These are phyloP conservation scores for Rutilus rutilus DNA, from an alignment of 2,113 vertebrate genomes.

Conservation along the genomic window DNA sequence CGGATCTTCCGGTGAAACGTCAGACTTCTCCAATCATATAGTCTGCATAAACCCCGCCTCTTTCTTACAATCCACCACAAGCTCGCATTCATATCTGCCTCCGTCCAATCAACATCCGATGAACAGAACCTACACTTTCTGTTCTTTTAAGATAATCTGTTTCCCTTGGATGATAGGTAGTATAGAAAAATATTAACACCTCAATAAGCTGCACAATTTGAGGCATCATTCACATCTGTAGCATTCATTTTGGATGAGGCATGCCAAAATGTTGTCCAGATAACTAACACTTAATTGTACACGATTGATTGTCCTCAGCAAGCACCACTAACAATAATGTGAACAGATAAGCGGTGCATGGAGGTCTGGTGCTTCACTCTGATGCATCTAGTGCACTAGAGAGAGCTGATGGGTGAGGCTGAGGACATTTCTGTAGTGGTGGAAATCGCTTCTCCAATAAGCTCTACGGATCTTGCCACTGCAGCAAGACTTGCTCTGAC, in stretches of 20 bases:
- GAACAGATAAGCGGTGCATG: background rate
- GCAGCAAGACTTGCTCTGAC: conserved; percentile 27
- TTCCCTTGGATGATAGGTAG: background rate
- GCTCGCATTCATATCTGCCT: background rate
- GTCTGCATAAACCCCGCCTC: no score
- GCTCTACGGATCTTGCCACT: background rate
- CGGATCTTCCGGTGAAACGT: no score
- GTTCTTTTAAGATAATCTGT: background rate
- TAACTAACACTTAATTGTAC: background rate
- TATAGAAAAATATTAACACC: background rate
- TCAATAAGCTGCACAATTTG: background rate
- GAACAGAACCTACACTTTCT: background rate
- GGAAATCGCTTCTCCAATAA: background rate
- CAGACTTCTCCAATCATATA: no score
- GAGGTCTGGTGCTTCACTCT: background rate
- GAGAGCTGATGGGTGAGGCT: conserved; percentile 15
- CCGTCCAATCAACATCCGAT: background rate
- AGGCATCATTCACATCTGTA: background rate
- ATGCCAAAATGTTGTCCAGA: background rate
- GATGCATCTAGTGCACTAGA: background rate
- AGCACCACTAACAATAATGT: background rate
- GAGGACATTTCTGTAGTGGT: conserved; percentile 16
- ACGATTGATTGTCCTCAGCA: background rate
- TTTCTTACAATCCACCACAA: no score
- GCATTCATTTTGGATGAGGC: background rate